phyloP scores from a whole-genome alignment of 2,113 vertebrate genomes.

The Carassius auratus region DNA sequence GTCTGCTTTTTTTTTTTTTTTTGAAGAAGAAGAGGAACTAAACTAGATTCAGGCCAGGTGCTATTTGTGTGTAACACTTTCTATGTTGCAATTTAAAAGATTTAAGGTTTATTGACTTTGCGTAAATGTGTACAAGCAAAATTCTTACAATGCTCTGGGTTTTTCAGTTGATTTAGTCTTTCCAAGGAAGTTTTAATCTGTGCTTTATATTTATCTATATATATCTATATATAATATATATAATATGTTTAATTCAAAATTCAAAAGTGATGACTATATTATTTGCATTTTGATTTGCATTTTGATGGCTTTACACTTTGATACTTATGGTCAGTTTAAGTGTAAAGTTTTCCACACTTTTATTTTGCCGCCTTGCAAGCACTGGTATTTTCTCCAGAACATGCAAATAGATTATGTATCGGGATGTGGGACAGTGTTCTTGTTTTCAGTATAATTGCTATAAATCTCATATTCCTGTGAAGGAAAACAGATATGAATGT shows the following conservation, averaged over 20 bases:
- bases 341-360: neutral
- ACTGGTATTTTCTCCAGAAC: neutral
- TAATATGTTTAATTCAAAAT: neutral
- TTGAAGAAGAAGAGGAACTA: neutral
- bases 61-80: neutral
- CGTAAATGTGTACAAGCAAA: neutral
- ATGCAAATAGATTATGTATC: neutral
- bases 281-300: neutral
- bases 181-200: neutral
- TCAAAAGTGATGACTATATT: neutral
- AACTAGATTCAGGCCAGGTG: constrained; percentile 1
- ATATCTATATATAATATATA: too few species aligned
- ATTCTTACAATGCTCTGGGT: neutral
- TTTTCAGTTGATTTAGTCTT: neutral
- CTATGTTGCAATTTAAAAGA: neutral
- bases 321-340: neutral
- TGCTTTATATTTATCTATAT: neutral
- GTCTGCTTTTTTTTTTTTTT: neutral
- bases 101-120: neutral
- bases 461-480: neutral
- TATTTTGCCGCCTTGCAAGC: neutral
- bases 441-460: neutral
- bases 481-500: neutral
- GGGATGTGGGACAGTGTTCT: neutral
- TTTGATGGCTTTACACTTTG: neutral